phyloP scores from a whole-genome alignment of 2,113 vertebrate species.

The Tachycineta bicolor region DNA sequence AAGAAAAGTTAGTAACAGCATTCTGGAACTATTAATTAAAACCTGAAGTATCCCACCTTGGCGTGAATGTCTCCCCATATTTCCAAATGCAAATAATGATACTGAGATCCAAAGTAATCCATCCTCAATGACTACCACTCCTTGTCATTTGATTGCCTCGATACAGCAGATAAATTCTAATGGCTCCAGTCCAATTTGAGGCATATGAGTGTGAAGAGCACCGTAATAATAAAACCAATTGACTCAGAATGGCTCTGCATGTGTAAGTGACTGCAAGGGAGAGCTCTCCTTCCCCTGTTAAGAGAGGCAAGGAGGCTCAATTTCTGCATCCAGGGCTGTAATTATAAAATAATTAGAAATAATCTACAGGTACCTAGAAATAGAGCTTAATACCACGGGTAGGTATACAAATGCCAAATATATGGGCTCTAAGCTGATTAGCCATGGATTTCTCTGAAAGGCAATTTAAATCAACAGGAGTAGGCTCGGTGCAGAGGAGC shows the following conservation, averaged over 20 bases:
- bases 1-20: slow-evolving; percentile 11
- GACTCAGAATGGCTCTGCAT: slow-evolving; percentile 9
- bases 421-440: neutral
- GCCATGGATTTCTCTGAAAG: neutral
- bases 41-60: neutral
- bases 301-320: neutral
- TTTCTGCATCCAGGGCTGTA: neutral
- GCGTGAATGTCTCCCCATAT: neutral
- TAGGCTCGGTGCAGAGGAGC: neutral
- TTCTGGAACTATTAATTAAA: slow-evolving; percentile 28
- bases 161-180: slow-evolving; percentile 53
- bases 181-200: slow-evolving; percentile 21
- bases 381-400: neutral
- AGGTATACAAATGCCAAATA: neutral
- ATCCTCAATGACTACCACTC: slow-evolving; percentile 43
- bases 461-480: neutral
- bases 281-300: neutral
- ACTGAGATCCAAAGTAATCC: slow-evolving; percentile 15
- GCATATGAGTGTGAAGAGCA: slow-evolving; percentile 55
- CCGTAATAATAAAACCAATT: slow-evolving; percentile 46
- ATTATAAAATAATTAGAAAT: slow-evolving; percentile 16
- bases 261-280: neutral
- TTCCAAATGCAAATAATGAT: slow-evolving; percentile 19
- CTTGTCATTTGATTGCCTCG: slow-evolving; percentile 28
- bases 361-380: neutral